These are phyloP conservation scores for Tanypteryx hageni DNA, from an alignment of 2,888 invertebrate species.

Conservation along the genomic window DNA sequence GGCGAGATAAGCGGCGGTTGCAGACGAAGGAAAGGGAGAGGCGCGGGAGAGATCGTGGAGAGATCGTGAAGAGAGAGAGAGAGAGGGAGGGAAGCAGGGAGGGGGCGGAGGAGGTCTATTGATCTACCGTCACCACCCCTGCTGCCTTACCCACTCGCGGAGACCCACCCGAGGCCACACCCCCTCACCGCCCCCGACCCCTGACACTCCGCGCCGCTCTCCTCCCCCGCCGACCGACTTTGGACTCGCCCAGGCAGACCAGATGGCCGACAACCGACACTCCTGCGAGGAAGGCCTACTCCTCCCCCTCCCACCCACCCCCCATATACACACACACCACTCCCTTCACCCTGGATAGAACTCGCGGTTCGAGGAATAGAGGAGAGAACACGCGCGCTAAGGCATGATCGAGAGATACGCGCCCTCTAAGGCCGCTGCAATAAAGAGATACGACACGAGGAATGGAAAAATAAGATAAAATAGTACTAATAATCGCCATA, in stretches of 20 bases:
- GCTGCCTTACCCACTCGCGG: slow-evolving; percentile 65
- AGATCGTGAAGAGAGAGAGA: slow-evolving; percentile 11
- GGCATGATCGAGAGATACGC: neutral
- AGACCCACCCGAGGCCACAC: slow-evolving; percentile 68
- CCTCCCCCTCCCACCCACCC: too few species aligned
- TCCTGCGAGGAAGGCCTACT: too few species aligned
- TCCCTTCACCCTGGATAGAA: too few species aligned
- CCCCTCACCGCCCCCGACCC: slow-evolving; percentile 65
- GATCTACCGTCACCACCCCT: slow-evolving; percentile 66
- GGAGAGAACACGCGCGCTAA: neutral
- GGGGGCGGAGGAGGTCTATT: slow-evolving; percentile 68
- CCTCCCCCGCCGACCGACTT: neutral
- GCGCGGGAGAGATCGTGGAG: too few species aligned
- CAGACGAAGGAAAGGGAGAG: neutral
- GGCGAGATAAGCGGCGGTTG: slow-evolving; percentile 10
- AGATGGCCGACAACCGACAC: slow-evolving; percentile 1
- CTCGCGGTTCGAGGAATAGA: too few species aligned
- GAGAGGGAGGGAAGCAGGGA: slow-evolving; percentile 66
- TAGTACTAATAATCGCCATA: too few species aligned
- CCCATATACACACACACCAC: too few species aligned
- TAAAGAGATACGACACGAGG: too few species aligned
- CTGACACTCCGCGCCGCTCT: neutral
- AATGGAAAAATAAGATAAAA: too few species aligned
- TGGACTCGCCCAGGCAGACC: slow-evolving; percentile 25
- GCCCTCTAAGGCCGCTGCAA: too few species aligned